Evolutionary conservation across 1,140 invertebrate species (phyloP), one percentile per base, ranked within the genome.

Genomic region (Sycobia sp.): DNA sequence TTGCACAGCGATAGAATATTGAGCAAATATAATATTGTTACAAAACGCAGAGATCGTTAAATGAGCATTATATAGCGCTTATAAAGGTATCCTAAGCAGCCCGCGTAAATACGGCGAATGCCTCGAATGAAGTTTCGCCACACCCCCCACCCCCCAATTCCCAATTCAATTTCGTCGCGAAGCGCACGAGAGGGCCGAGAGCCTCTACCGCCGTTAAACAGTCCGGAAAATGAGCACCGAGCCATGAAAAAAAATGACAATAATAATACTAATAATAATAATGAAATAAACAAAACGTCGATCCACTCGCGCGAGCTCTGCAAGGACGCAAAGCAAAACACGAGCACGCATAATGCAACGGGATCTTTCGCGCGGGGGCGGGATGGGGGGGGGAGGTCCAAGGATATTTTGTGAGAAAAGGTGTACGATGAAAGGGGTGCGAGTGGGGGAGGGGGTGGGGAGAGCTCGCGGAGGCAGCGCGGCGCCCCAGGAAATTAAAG

Each of bases 401-500:
- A 70, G 65, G 70, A 68, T 73, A 79, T 79, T 58, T 81, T 70
- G 72, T 77, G 76, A 70, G 67, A 74, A 78, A 77, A 80, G 77
- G 77, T 76, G n/a, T n/a, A n/a, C 8, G 36, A n/a, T 39, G 36
- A 76, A 74, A 76, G 73, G 47, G 51, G 53, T 47, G 11, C 0
- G 38, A 46, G 43, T 44, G 71, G 74, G 77, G 78, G 76, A 4
- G 5, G 29, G 4, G 29, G 29, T 32, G 5, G 4, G 29, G 29
- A 11, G 11, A 73, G 77, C 77, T 78, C 79, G 78, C 79, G 79
- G 80, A 79, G 80, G 79, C 77, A 76, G 76, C 43, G 18, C 23
- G n/a, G 36, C 18, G 39, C 27, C 50, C 25, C 78, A 82, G 80
- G 80, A 82, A 82, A 82, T 82, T 82, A 81, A 82, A 81, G 80